Conservation (phyloP, 2,113 vertebrate species). For the Sigmodon hispidus region DNA sequence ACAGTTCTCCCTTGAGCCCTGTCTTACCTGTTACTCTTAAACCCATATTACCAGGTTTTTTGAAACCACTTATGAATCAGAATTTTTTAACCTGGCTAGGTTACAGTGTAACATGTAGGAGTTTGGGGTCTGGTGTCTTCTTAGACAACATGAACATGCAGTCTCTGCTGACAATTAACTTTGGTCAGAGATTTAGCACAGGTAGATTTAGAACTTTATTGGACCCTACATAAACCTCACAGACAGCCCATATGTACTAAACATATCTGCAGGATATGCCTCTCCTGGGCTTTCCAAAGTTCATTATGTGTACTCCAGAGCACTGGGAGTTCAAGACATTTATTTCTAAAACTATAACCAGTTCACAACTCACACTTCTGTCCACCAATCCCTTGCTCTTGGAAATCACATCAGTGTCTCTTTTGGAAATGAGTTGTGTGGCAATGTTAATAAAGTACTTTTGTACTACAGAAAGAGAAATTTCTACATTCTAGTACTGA, state of each 20-base stretch:
- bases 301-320: no score
- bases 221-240: no score
- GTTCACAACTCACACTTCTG: fast-evolving
- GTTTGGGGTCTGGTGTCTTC: constrained; percentile 90
- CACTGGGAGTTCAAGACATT: neutral
- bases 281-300: no score
- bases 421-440: constrained; percentile 91
- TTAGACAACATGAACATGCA: constrained; percentile 94
- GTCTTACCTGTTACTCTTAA: fast-evolving
- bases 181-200: neutral
- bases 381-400: neutral
- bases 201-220: neutral
- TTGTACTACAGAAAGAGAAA: constrained; percentile 84
- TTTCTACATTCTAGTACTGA: constrained; percentile 92
- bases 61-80: no score
- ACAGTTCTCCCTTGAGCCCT: fast-evolving
- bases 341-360: neutral
- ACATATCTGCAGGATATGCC: neutral
- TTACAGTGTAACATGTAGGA: constrained; percentile 86
- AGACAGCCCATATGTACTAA: neutral
- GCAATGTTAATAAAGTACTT: constrained; percentile 93
- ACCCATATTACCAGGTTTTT: constrained; percentile 81
- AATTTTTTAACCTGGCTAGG: constrained; percentile 86
- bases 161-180: constrained; percentile 97
- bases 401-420: constrained; percentile 92